These are phyloP conservation scores for Griposia aprilina DNA, from an alignment of 2,888 invertebrate genomes.

Conservation along the genomic window DNA sequence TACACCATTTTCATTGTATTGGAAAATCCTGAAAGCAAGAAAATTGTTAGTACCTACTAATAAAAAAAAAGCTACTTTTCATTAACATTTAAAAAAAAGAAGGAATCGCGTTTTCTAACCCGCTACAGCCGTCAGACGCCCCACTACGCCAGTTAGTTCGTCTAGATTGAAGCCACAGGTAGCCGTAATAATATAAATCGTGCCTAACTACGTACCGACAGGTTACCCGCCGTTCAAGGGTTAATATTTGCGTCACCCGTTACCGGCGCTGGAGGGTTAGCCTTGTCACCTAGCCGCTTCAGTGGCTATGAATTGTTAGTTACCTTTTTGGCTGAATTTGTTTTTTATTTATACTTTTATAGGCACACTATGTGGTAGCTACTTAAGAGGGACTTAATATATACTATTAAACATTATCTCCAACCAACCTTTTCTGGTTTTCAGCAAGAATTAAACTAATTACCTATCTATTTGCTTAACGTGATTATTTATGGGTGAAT, in stretches of 20 bases:
- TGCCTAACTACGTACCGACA: conserved; percentile 45
- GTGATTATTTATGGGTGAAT: background rate
- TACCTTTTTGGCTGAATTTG: conserved; percentile 40
- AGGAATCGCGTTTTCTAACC: background rate
- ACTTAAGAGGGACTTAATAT: background rate
- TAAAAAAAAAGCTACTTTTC: background rate
- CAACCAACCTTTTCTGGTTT: background rate
- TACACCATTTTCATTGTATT: background rate
- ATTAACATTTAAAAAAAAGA: background rate
- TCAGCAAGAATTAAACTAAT: background rate
- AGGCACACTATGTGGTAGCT: background rate
- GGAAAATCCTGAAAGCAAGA: background rate
- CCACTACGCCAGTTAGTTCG: conserved; percentile 24
- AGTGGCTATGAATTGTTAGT: conserved; percentile 37
- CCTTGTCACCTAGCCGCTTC: conserved; percentile 39
- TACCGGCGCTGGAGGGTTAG: conserved; percentile 43
- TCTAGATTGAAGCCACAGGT: conserved; percentile 61
- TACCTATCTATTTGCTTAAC: background rate
- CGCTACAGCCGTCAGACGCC: conserved; percentile 14
- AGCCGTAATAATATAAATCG: conserved; percentile 37
- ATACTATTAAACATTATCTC: background rate
- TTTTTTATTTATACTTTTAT: conserved; percentile 14
- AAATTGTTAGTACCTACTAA: background rate
- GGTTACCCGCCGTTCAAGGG: conserved; percentile 54
- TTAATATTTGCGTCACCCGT: conserved; percentile 51